phyloP scores from a whole-genome alignment of 2,797 vertebrate species.

The Channa striata region DNA sequence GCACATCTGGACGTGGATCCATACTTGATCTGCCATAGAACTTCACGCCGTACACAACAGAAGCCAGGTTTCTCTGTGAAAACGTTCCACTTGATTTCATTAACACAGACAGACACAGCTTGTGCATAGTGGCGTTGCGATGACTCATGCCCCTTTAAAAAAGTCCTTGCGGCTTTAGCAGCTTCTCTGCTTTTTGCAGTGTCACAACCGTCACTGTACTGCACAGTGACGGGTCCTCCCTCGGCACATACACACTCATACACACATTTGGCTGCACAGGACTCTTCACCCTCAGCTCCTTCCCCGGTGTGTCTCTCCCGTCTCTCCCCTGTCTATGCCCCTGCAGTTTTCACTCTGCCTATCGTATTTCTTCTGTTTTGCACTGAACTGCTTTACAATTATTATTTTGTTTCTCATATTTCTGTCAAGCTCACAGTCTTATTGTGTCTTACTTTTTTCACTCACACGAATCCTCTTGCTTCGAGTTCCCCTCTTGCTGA shows the following conservation, averaged over 20 bases:
- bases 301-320: background rate
- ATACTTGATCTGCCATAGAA: background rate
- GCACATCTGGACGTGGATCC: background rate
- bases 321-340: background rate
- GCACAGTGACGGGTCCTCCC: slow-evolving; percentile 9
- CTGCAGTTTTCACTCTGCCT: slow-evolving; percentile 6
- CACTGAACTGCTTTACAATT: background rate
- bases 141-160: slow-evolving; percentile 34
- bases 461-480: slow-evolving; percentile 26
- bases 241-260: slow-evolving; percentile 5
- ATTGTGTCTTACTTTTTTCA: slow-evolving; percentile 5
- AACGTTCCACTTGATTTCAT: background rate
- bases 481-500: slow-evolving; percentile 62
- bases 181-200: slow-evolving; percentile 37
- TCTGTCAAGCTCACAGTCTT: slow-evolving; percentile 13
- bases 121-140: slow-evolving; percentile 18
- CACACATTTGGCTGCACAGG: slow-evolving; percentile 12
- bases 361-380: slow-evolving; percentile 11
- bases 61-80: slow-evolving; percentile 17
- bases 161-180: slow-evolving; percentile 30
- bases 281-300: slow-evolving; percentile 19
- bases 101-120: background rate
- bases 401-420: slow-evolving; percentile 27
- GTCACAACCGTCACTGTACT: slow-evolving; percentile 30
- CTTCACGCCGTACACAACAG: background rate